A percentile compares a stretch with the other conserved stretches of the same genome.
These are phyloP conservation scores for Magallana gigas DNA, from an alignment of 1,140 invertebrate species.

Conservation along the genomic window DNA sequence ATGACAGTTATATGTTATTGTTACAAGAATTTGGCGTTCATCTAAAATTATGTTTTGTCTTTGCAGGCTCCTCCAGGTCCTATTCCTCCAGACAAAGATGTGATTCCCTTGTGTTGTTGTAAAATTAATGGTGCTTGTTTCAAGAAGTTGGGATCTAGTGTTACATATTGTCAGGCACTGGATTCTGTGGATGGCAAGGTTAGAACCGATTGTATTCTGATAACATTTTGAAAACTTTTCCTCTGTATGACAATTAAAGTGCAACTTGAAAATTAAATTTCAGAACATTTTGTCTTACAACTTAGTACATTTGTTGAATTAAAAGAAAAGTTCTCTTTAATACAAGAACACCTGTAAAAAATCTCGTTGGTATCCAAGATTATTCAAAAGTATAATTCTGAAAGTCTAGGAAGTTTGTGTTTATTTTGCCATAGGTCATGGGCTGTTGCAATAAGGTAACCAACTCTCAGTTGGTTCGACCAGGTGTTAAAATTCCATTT, in stretches of 20 bases:
- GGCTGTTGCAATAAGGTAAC: constrained; percentile 89
- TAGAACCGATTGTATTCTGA: constrained; percentile 30
- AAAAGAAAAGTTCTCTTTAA: too few relatives aligned
- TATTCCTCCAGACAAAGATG: constrained; percentile 68
- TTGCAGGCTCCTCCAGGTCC: constrained; percentile 56
- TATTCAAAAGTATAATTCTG: too few relatives aligned
- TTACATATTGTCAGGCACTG: constrained; percentile 85
- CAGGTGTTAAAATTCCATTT: constrained; percentile 90
- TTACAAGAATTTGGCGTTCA: too few relatives aligned
- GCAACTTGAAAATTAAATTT: too few relatives aligned
- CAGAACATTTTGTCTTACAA: too few relatives aligned
- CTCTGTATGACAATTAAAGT: neutral
- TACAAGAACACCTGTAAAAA: too few relatives aligned
- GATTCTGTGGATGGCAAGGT: constrained; percentile 88
- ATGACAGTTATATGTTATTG: too few relatives aligned
- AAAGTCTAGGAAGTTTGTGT: too few relatives aligned
- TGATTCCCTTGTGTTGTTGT: constrained; percentile 76
- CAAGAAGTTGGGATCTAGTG: constrained; percentile 69
- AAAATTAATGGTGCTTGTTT: constrained; percentile 76
- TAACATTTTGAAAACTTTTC: neutral
- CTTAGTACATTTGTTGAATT: too few relatives aligned
- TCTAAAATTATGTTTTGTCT: constrained; percentile 1
- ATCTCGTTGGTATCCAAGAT: too few relatives aligned
- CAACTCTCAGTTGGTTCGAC: constrained; percentile 84
- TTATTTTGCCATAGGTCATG: constrained; percentile 80